Conservation (phyloP, 2,888 invertebrate genomes). For the Lycaena phlaeas region DNA sequence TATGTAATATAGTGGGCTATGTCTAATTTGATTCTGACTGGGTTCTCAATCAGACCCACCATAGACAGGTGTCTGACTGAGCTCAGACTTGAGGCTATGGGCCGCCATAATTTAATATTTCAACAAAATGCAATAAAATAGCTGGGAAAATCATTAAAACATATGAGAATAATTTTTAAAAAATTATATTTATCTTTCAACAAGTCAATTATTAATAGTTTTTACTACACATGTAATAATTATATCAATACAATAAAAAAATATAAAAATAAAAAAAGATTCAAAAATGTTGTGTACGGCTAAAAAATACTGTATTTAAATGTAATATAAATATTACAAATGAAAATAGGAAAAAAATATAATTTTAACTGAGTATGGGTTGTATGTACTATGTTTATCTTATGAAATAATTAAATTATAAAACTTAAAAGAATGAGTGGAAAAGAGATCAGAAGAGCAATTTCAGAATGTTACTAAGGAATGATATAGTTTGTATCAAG, state of each 20-base stretch:
- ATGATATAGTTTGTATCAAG: conserved; percentile 16
- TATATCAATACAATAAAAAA: not conserved
- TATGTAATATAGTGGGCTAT: too few relatives aligned
- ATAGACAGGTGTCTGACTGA: too few relatives aligned
- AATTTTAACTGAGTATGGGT: not conserved
- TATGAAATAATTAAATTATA: not conserved
- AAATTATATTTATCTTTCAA: not conserved
- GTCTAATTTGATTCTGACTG: too few relatives aligned
- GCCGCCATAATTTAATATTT: too few relatives aligned
- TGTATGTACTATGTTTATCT: not conserved
- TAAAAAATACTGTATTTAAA: not conserved
- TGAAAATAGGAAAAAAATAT: not conserved
- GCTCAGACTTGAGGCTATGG: too few relatives aligned
- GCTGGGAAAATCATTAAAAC: too few relatives aligned
- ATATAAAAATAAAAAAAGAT: not conserved
- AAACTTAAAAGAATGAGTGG: not conserved
- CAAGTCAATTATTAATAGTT: not conserved
- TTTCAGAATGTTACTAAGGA: conserved; percentile 15
- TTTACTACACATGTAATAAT: not conserved
- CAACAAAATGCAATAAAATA: too few relatives aligned
- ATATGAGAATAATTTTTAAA: too few relatives aligned
- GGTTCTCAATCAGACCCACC: too few relatives aligned
- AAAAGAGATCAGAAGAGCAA: conserved; percentile 20
- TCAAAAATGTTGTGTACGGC: not conserved
- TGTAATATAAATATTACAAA: not conserved